A percentile compares a stretch with the other conserved stretches of the same genome.
phyloP scores from a whole-genome alignment of 2,888 invertebrate species.

The Metacarcinus magister region DNA sequence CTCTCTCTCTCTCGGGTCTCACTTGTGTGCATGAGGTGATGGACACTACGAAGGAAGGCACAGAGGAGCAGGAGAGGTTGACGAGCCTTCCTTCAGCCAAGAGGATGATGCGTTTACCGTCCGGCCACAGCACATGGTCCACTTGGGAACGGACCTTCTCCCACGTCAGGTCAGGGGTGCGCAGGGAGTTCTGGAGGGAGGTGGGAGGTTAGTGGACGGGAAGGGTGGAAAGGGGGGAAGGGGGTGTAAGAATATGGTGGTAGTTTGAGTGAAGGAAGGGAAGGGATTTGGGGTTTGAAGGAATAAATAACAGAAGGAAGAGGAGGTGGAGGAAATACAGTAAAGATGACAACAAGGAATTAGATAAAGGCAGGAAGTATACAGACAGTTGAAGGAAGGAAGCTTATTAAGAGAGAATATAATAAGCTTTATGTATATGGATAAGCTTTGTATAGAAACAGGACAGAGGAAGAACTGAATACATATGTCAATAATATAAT shows the following conservation, averaged over 20 bases:
- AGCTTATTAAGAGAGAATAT: too few relatives aligned
- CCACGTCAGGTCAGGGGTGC: slow-evolving; percentile 98
- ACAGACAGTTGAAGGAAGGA: too few relatives aligned
- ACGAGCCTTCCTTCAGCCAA: slow-evolving; percentile 97
- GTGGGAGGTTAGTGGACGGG: background rate
- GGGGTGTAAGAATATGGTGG: background rate
- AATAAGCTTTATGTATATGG: too few relatives aligned
- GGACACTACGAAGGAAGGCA: slow-evolving; percentile 98
- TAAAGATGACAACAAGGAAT: too few relatives aligned
- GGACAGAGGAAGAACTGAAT: too few relatives aligned
- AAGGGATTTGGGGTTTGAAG: background rate
- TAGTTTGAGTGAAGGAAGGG: slow-evolving; percentile 83
- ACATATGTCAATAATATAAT: too few relatives aligned
- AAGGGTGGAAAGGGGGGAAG: background rate
- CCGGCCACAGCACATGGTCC: slow-evolving; percentile 99
- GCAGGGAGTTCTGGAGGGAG: slow-evolving; percentile 89
- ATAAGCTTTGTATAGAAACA: too few relatives aligned
- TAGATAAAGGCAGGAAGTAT: too few relatives aligned
- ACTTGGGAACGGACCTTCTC: slow-evolving; percentile 98
- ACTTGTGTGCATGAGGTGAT: slow-evolving; percentile 98
- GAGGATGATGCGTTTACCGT: slow-evolving; percentile 96
- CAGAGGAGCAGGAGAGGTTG: slow-evolving; percentile 95
- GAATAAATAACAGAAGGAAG: too few relatives aligned
- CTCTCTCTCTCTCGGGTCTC: slow-evolving; percentile 62
- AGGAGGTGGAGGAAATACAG: too few relatives aligned